Evolutionary conservation across 1,140 invertebrate genomes (phyloP).

Genomic region (Drosophila teissieri): DNA sequence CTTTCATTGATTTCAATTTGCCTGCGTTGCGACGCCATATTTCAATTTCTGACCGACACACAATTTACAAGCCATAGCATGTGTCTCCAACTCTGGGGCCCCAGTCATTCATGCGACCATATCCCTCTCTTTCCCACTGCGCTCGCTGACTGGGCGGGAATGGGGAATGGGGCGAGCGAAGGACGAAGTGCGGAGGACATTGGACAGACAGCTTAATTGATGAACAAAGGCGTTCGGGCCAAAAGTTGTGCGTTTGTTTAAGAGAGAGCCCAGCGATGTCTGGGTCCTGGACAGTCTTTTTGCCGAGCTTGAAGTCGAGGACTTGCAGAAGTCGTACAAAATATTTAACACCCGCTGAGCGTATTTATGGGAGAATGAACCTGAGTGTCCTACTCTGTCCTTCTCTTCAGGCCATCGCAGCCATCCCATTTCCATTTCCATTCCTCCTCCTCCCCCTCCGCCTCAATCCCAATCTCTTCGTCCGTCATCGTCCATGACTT

Average conservation of each 20-base stretch:
- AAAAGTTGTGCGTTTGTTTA: slow-evolving; percentile 61
- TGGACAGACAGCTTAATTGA: slow-evolving; percentile 68
- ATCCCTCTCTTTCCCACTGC: slow-evolving; percentile 21
- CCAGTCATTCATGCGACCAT: slow-evolving; percentile 4
- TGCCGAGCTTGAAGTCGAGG: slow-evolving; percentile 61
- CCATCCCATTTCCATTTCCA: slow-evolving; percentile 4
- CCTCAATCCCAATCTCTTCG: slow-evolving; percentile 10
- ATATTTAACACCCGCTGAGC: slow-evolving; percentile 83
- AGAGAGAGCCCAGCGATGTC: slow-evolving; percentile 45
- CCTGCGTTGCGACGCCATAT: slow-evolving; percentile 77
- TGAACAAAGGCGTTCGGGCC: slow-evolving; percentile 68
- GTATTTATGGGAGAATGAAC: slow-evolving; percentile 84
- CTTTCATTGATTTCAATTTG: slow-evolving; percentile 82
- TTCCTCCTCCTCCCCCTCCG: background rate
- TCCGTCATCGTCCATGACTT: slow-evolving; percentile 38
- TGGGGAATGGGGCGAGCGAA: background rate
- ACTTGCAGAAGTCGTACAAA: slow-evolving; percentile 81
- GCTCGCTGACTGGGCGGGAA: background rate
- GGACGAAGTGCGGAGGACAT: slow-evolving; percentile 8
- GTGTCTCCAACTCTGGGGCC: slow-evolving; percentile 62
- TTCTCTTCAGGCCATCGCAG: slow-evolving; percentile 34
- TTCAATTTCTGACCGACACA: slow-evolving; percentile 79
- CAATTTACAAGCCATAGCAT: slow-evolving; percentile 80
- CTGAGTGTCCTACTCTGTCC: slow-evolving; percentile 60
- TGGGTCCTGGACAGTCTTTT: slow-evolving; percentile 51